Evolutionary conservation across 2,888 invertebrate species (phyloP).

Genomic region (Drosophila kambysellisi): DNA sequence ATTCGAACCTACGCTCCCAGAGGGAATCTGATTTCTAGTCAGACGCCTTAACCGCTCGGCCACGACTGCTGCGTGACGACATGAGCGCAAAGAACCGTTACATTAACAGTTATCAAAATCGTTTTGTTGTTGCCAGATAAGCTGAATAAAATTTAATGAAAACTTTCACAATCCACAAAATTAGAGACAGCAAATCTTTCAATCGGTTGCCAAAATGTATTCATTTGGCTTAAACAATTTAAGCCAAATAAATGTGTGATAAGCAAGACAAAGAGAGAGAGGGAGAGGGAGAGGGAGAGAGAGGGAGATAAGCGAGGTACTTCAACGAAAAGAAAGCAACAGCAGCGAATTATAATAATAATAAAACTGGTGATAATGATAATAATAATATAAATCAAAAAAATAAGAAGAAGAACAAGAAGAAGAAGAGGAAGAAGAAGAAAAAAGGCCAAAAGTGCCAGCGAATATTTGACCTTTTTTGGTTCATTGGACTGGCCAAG

Average conservation of each 20-base stretch:
- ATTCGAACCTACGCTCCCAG: conserved; percentile 95
- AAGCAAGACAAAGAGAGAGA: not conserved
- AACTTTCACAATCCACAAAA: conserved; percentile 15
- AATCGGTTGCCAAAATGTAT: not conserved
- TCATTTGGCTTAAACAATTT: conserved; percentile 6
- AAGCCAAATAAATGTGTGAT: conserved; percentile 1
- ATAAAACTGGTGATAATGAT: conserved; percentile 14
- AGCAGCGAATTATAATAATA: conserved; percentile 26
- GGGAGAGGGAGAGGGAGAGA: not conserved
- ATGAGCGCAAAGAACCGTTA: not conserved
- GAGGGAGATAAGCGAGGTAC: not conserved
- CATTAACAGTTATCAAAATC: not conserved
- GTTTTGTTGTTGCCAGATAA: not conserved
- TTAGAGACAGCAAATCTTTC: not conserved
- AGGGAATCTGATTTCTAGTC: conserved; percentile 88
- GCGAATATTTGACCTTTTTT: conserved; percentile 68
- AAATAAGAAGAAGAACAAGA: not conserved
- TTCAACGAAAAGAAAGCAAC: conserved; percentile 48
- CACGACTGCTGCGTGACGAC: conserved; percentile 50
- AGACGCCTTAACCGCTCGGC: conserved; percentile 74
- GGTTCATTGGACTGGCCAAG: conserved; percentile 71
- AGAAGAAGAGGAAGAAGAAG: not conserved
- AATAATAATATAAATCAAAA: conserved; percentile 3
- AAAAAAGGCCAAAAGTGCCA: conserved; percentile 22
- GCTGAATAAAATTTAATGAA: not conserved